Evolutionary conservation across 1,140 invertebrate genomes (phyloP), one percentile per base, ranked within the genome.

Genomic region (Drosophila ficusphila): DNA sequence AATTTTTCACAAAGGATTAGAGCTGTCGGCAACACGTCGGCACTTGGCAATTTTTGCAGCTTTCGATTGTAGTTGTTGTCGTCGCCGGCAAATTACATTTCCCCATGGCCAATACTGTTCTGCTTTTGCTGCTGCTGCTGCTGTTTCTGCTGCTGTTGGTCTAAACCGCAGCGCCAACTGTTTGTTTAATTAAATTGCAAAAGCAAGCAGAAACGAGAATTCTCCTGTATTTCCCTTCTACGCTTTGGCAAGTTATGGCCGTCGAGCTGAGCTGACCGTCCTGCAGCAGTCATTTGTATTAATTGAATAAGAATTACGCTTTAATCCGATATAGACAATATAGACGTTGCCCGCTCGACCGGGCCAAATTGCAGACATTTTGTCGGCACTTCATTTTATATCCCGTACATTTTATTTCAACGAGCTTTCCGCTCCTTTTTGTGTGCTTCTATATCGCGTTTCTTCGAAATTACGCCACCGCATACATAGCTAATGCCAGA

Each of bases 101-200:
- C 76, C 81, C 79, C 54, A 39, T 68, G 79, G 60, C 53, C 81
- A 62, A 72, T 75, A 65, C 54, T 38, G 31, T 27, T 56, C 29
- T 62, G 47, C 46, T 48, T 38, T 9, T 21, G 23, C 53, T 41
- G 36, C 14, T 18, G 23, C 34, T 53, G 51, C 11, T n/a, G n/a
- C n/a, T n/a, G n/a, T n/a, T n/a, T n/a, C n/a, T n/a, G n/a, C n/a
- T 60, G 52, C 33, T 67, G 48, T 36, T 71, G 38, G 23, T 39
- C 38, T 11, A 60, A 85, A 85, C 81, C 81, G 67, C 82, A 88
- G 42, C 18, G 51, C 62, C 72, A 72, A 77, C 70, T 78, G 82
- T 88, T 88, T 82, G 61, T 88, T 88, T 88, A 88, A 88, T 88
- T 88, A 88, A 88, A 88, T 88, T 88, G 74, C 73, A 70, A 75